Conservation (phyloP, 1,140 invertebrate genomes). For the Charaxes varanes region DNA sequence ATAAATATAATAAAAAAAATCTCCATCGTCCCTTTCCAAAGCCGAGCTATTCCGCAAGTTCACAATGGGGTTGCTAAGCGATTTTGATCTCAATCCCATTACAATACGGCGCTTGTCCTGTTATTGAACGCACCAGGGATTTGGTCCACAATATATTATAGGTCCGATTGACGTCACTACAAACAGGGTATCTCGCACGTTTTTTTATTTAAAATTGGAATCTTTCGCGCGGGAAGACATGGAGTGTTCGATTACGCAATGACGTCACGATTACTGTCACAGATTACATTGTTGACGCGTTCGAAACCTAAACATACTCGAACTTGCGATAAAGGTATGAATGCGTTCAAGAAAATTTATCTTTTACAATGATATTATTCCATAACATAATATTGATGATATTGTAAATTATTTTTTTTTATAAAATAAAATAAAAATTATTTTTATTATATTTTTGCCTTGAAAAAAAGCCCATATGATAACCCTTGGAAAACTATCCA, state of each 20-base stretch:
- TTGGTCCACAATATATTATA: conserved; percentile 54
- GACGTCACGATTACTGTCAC: conserved; percentile 30
- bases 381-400: too few relatives aligned
- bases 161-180: conserved; percentile 56
- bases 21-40: conserved; percentile 57
- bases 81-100: conserved; percentile 20
- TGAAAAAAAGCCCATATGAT: too few relatives aligned
- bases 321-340: background rate
- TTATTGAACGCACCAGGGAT: conserved; percentile 15
- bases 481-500: too few relatives aligned
- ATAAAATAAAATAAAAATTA: too few relatives aligned
- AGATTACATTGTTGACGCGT: conserved; percentile 3
- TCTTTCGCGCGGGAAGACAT: conserved; percentile 42
- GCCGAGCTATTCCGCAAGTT: conserved; percentile 23
- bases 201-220: conserved; percentile 57
- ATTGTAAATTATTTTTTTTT: too few relatives aligned
- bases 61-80: conserved; percentile 22
- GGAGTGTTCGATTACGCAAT: conserved; percentile 52
- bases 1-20: conserved; percentile 71
- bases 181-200: conserved; percentile 56
- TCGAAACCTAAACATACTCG: background rate
- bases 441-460: too few relatives aligned
- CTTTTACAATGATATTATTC: too few relatives aligned
- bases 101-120: conserved; percentile 11
- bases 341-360: too few relatives aligned